Percentiles rank a stretch among this genome's conserved stretches.
Evolutionary conservation across 2,113 vertebrate genomes (phyloP).

Genomic region (Eurystomus gularis): DNA sequence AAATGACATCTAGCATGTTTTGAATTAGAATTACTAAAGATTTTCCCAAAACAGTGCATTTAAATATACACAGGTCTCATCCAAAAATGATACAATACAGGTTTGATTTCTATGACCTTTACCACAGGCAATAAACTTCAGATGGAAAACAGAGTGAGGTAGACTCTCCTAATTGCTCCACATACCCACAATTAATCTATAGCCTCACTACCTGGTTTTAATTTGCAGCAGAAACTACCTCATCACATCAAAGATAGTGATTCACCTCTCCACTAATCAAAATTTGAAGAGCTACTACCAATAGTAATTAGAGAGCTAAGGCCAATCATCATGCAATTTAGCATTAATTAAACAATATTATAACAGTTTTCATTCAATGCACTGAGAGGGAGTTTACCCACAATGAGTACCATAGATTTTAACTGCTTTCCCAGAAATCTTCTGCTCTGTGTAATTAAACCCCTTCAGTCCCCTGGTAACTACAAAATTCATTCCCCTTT

Average conservation of each 20-base stretch:
- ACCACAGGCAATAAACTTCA: slow-evolving; percentile 36
- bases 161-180: slow-evolving; percentile 39
- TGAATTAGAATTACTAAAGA: slow-evolving; percentile 3
- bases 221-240: slow-evolving; percentile 31
- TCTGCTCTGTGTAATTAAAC: not conserved
- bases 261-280: slow-evolving; percentile 59
- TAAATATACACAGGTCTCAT: not conserved
- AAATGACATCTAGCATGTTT: not conserved
- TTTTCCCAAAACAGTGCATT: not conserved
- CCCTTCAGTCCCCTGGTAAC: not conserved
- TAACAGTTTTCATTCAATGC: not conserved
- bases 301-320: slow-evolving; percentile 49
- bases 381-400: not conserved
- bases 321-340: slow-evolving; percentile 38
- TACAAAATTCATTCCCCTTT: not conserved
- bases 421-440: slow-evolving; percentile 5
- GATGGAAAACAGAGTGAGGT: not conserved
- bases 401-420: not conserved
- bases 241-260: slow-evolving; percentile 50
- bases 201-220: slow-evolving; percentile 41
- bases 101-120: slow-evolving; percentile 48
- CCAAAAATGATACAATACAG: not conserved
- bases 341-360: slow-evolving; percentile 58
- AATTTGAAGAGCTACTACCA: slow-evolving; percentile 57
- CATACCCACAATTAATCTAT: slow-evolving; percentile 50